Evolutionary conservation across 2,888 invertebrate species (phyloP), one percentile per base, ranked within the genome.

Genomic region (Microplitis manilae): DNA sequence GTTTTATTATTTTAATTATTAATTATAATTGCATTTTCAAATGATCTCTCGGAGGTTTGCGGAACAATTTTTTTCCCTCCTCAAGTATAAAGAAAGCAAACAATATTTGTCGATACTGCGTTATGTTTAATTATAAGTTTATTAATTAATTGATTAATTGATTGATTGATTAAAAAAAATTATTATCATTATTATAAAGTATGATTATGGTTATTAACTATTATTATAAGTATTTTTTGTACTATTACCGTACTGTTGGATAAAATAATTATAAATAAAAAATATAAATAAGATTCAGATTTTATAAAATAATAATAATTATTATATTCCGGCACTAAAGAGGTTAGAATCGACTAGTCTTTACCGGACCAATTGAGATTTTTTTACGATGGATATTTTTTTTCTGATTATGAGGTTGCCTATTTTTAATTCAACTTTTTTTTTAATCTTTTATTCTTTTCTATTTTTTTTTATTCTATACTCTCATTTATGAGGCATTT

Each of bases 21-120:
- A 17, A 62, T 20, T 15, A 17, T 80, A 83, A 82, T 85, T 83
- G 81, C 74, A 76, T 78, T 88, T 89, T 89, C 89, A 86, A 87
- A 89, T 89, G 90, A 89, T 89, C 89, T 89, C 89, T 83, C 83
- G 83, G 85, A 86, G 86, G 86, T 84, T 85, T 83, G 83, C 83
- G 83, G 84, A 79, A 74, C 74, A 39, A 70, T 68, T 40, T 30
- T 75, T 41, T 20, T 50, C 38, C 67, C 50, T 60, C 61, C 61
- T 17, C 20, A 75, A 76, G 75, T 30, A 68, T 74, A 76, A 59
- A 71, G 69, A 75, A 68, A 71, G 73, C 84, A 86, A 84, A 80
- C 84, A 83, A 50, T 84, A 84, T 85, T 85, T 83, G 84, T 85
- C 83, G 82, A 85, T 85, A 84, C 83, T 86, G 84, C 84, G 84